phyloP scores from a whole-genome alignment of 2,888 invertebrate species.

The Metalampra italica region DNA sequence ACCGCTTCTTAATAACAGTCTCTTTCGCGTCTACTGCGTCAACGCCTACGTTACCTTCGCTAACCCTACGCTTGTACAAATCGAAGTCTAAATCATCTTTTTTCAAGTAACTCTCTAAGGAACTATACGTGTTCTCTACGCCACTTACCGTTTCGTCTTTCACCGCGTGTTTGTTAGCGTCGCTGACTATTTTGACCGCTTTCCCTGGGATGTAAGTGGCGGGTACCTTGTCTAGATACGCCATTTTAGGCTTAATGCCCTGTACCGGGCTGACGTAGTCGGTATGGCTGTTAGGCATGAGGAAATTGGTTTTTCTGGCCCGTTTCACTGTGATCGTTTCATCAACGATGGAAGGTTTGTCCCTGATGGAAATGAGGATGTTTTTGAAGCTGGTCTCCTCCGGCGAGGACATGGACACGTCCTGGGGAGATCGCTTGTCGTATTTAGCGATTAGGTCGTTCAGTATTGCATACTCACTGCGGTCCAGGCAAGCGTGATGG shows the following conservation, averaged over 20 bases:
- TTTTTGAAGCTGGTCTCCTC: constrained; percentile 66
- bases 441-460: constrained; percentile 48
- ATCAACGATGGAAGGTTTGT: constrained; percentile 55
- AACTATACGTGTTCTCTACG: constrained; percentile 49
- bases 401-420: constrained; percentile 70
- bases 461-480: constrained; percentile 71
- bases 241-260: constrained; percentile 57
- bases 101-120: constrained; percentile 77
- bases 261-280: constrained; percentile 57
- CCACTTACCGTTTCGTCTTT: constrained; percentile 61
- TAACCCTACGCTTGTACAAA: constrained; percentile 52
- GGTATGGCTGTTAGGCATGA: constrained; percentile 51
- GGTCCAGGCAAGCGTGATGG: constrained; percentile 40
- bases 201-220: constrained; percentile 81
- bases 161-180: constrained; percentile 58
- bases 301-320: constrained; percentile 51
- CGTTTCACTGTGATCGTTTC: constrained; percentile 60
- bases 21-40: constrained; percentile 24
- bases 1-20: constrained; percentile 49
- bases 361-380: constrained; percentile 63
- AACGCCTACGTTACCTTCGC: constrained; percentile 58
- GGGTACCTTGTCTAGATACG: constrained; percentile 60
- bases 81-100: constrained; percentile 62
- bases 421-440: constrained; percentile 65
- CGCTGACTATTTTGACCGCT: constrained; percentile 84